A percentile compares a stretch with the other conserved stretches of the same genome.
phyloP scores from a whole-genome alignment of 2,797 vertebrate species.

The Acanthurus lineatus region DNA sequence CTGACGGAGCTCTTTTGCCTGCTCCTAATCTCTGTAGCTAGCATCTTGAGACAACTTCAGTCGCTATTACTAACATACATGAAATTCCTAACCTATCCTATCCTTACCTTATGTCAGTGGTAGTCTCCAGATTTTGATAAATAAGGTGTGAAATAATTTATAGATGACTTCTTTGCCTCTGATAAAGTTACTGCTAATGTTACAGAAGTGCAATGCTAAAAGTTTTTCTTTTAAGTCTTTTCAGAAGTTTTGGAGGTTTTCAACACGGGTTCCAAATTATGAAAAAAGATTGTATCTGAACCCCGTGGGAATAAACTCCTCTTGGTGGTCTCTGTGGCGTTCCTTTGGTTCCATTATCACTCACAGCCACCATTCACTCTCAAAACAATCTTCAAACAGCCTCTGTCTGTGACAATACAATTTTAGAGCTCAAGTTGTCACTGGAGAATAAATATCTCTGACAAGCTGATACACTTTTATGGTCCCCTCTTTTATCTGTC shows the following conservation, averaged over 20 bases:
- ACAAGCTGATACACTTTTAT: conserved; percentile 42
- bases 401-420: conserved; percentile 49
- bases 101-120: background rate
- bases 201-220: background rate
- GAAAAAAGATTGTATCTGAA: background rate
- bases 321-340: conserved; percentile 29
- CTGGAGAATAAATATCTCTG: conserved; percentile 48
- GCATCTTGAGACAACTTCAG: background rate
- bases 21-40: background rate
- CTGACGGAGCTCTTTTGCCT: background rate
- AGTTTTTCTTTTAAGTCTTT: conserved; percentile 9
- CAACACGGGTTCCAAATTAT: conserved; percentile 6
- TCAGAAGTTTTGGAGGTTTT: conserved; percentile 32
- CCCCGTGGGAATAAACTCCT: conserved; percentile 38
- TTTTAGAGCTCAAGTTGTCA: conserved; percentile 55
- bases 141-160: background rate
- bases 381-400: conserved; percentile 58
- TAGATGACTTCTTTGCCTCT: background rate
- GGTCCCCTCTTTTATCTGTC: conserved; percentile 29
- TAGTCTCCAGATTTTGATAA: background rate
- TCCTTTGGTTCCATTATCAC: conserved; percentile 55
- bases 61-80: background rate
- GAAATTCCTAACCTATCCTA: background rate
- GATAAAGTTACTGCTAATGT: background rate
- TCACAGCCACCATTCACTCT: conserved; percentile 50